Conservation (phyloP, 2,797 vertebrate genomes). For the Balearica regulorum region DNA sequence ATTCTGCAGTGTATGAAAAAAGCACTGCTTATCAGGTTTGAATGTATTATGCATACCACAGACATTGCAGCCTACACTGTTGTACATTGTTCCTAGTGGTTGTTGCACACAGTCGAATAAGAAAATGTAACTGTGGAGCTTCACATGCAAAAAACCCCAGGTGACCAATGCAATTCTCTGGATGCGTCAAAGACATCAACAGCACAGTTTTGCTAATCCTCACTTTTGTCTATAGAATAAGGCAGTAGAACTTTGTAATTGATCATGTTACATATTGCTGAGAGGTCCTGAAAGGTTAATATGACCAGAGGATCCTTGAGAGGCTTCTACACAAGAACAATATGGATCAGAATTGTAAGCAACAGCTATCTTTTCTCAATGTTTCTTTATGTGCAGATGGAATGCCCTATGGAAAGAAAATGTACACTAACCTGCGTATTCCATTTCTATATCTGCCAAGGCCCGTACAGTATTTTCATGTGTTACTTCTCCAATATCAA, state of each 20-base stretch:
- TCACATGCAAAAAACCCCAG: neutral
- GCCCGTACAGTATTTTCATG: slow-evolving; percentile 85
- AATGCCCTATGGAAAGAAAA: neutral
- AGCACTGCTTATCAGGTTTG: neutral
- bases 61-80: rapidly evolving
- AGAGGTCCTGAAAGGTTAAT: neutral
- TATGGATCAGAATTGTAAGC: neutral
- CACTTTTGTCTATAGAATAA: neutral
- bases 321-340: neutral
- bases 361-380: neutral
- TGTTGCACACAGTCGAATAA: neutral
- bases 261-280: neutral
- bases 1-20: neutral
- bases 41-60: rapidly evolving
- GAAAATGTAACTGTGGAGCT: neutral
- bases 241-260: neutral
- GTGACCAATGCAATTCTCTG: neutral
- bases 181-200: neutral
- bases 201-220: neutral
- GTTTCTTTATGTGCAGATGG: neutral
- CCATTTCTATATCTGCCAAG: slow-evolving; percentile 84
- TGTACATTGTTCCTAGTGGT: neutral
- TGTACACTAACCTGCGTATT: slow-evolving; percentile 81
- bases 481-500: slow-evolving; percentile 78
- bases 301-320: neutral